Percentiles rank a stretch among this genome's conserved stretches.
phyloP scores from a whole-genome alignment of 2,113 vertebrate genomes.

The Theristicus caerulescens region DNA sequence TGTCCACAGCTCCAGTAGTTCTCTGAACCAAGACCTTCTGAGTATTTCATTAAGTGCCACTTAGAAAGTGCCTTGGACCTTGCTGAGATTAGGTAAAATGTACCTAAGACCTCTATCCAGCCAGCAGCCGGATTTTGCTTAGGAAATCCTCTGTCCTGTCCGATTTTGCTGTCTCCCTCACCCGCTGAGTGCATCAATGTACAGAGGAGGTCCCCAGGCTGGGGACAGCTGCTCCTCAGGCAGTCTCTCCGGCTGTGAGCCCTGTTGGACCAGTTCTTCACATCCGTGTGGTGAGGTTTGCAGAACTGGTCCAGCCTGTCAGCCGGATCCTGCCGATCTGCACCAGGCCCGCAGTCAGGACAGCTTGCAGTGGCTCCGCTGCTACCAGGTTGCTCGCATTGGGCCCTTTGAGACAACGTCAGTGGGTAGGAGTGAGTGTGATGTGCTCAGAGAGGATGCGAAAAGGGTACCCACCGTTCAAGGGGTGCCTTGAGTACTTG shows the following conservation, averaged over 20 bases:
- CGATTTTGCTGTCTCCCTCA: background rate
- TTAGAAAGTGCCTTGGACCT: background rate
- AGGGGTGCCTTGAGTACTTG: background rate
- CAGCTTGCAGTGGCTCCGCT: background rate
- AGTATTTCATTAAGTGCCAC: background rate
- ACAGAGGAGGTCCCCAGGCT: background rate
- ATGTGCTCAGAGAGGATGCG: background rate
- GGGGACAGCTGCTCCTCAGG: background rate
- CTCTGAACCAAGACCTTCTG: background rate
- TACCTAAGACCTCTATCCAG: background rate
- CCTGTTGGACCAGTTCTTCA: background rate
- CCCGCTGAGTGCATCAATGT: accelerated
- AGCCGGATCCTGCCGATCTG: background rate
- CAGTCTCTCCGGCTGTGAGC: background rate
- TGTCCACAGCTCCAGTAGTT: background rate
- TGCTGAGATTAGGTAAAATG: background rate
- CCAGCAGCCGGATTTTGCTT: background rate
- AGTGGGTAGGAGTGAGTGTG: background rate
- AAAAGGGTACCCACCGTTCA: accelerated
- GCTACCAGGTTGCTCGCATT: background rate
- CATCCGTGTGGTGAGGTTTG: background rate
- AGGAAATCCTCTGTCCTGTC: background rate
- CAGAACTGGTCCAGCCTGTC: background rate
- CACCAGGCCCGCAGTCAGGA: accelerated
- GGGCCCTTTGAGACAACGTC: background rate